Percentiles rank a stretch among this genome's conserved stretches.
Conservation (phyloP, 2,797 vertebrate genomes). For the Rhynchotus rufescens region DNA sequence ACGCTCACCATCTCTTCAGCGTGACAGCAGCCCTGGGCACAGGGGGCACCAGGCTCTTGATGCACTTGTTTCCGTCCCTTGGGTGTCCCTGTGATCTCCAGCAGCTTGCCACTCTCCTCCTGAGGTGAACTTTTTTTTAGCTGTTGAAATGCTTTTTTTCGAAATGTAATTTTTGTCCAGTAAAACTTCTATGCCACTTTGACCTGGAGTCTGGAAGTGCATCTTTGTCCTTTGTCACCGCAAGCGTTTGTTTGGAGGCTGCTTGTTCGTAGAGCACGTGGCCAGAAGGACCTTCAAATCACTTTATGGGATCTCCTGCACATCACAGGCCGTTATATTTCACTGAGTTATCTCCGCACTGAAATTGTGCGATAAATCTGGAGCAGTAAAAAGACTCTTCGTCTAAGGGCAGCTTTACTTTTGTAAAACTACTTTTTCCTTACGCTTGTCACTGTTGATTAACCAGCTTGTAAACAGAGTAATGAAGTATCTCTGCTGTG, state of each 20-base stretch:
- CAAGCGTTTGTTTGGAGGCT: not conserved
- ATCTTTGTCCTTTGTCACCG: not conserved
- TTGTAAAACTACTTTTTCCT: not conserved
- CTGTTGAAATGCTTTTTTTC: not conserved
- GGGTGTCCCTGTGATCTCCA: not conserved
- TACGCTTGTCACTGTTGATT: not conserved
- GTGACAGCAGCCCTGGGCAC: fast-evolving
- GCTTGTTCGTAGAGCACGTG: not conserved
- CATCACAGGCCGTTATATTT: not conserved
- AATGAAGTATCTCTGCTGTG: not conserved
- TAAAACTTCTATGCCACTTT: not conserved
- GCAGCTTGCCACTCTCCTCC: not conserved
- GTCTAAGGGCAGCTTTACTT: not conserved
- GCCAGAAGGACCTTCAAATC: not conserved
- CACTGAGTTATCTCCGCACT: not conserved
- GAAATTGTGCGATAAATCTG: not conserved
- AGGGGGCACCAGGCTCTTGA: fast-evolving
- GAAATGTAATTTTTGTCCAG: not conserved
- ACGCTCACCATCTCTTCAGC: not conserved
- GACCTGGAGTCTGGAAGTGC: not conserved
- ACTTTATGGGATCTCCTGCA: not conserved
- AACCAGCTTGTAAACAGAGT: not conserved
- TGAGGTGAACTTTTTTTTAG: not conserved
- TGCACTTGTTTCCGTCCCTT: fast-evolving
- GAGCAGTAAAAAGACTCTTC: not conserved